Evolutionary conservation across 2,888 invertebrate genomes (phyloP).

Genomic region (Idaea biselata): DNA sequence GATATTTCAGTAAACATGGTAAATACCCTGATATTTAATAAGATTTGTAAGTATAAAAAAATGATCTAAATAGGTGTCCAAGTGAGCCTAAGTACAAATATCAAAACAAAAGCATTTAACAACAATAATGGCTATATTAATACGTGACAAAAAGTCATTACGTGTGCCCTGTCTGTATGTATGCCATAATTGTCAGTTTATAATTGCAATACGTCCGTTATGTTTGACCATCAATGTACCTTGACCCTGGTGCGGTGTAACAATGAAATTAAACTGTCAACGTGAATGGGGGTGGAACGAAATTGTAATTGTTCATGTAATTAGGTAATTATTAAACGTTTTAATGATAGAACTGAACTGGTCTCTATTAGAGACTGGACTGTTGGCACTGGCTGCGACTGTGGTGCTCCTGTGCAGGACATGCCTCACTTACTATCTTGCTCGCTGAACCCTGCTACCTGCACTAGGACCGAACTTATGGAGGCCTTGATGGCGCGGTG

Average conservation of each 20-base stretch:
- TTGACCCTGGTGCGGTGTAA: background rate
- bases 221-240: slow-evolving; percentile 14
- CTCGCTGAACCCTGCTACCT: too few relatives aligned
- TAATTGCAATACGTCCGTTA: slow-evolving; percentile 28
- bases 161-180: slow-evolving; percentile 12
- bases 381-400: too few relatives aligned
- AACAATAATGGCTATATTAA: slow-evolving; percentile 24
- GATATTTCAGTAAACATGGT: too few relatives aligned
- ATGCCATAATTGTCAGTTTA: background rate
- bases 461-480: too few relatives aligned
- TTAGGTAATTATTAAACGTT: background rate
- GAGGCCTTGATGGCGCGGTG: too few relatives aligned
- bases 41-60: too few relatives aligned
- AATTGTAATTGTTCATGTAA: background rate
- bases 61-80: too few relatives aligned
- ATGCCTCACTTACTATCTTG: too few relatives aligned
- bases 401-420: too few relatives aligned
- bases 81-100: background rate
- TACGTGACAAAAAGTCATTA: slow-evolving; percentile 37
- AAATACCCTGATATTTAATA: too few relatives aligned
- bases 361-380: too few relatives aligned
- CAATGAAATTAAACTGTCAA: background rate
- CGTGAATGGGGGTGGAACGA: background rate
- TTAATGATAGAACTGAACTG: too few relatives aligned
- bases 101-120: background rate